Evolutionary conservation across 2,888 invertebrate species (phyloP).

Genomic region (Brachyptera risi): DNA sequence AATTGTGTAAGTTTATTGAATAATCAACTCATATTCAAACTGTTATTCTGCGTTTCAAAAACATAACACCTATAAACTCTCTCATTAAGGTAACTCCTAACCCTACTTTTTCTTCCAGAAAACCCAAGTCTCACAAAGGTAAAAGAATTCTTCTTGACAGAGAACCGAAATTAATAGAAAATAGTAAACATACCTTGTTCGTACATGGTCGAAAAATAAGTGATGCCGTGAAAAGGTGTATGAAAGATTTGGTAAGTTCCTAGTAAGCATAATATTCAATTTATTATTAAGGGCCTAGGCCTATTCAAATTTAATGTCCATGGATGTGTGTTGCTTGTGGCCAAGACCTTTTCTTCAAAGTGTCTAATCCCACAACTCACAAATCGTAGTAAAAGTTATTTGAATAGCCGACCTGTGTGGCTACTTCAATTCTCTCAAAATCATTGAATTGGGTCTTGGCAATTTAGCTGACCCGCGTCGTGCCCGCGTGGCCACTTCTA

Average conservation of each 20-base stretch:
- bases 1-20: constrained; percentile 43
- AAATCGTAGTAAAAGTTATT: too few relatives aligned
- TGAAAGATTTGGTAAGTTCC: constrained; percentile 79
- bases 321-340: too few relatives aligned
- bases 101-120: constrained; percentile 55
- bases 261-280: too few relatives aligned
- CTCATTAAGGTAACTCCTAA: background rate
- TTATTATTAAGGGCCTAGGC: too few relatives aligned
- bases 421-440: too few relatives aligned
- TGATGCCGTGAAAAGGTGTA: constrained; percentile 60
- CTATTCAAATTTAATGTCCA: too few relatives aligned
- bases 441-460: too few relatives aligned
- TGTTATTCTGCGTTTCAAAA: background rate
- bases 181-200: constrained; percentile 77
- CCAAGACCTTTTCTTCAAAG: too few relatives aligned
- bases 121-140: constrained; percentile 83
- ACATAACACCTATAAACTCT: background rate
- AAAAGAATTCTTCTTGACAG: constrained; percentile 76
- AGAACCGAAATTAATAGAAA: constrained; percentile 86
- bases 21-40: background rate
- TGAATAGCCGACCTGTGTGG: too few relatives aligned
- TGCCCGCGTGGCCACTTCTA: too few relatives aligned
- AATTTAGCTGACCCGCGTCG: too few relatives aligned
- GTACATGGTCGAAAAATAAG: constrained; percentile 80
- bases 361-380: too few relatives aligned